phyloP scores from a whole-genome alignment of 1,140 invertebrate species.

The Neelides sp. region DNA sequence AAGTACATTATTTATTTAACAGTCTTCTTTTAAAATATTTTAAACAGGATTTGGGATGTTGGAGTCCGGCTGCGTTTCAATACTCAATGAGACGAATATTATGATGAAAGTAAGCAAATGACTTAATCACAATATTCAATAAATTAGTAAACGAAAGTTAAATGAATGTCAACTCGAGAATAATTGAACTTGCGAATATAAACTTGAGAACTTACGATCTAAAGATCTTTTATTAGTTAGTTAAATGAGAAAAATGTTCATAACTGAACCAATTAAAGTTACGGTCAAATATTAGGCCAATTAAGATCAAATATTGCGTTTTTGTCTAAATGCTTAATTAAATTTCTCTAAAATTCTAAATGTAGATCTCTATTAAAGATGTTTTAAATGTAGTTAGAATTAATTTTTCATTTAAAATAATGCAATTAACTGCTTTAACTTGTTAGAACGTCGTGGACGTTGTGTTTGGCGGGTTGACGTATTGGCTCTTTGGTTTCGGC shows the following conservation, averaged over 20 bases:
- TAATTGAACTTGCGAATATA: no score
- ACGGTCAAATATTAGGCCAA: background rate
- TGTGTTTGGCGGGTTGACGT: conserved; percentile 80
- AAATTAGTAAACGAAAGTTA: no score
- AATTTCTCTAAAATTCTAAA: background rate
- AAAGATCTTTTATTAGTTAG: no score
- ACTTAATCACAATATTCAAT: no score
- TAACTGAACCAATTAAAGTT: no score
- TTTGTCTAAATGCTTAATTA: background rate
- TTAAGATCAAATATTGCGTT: background rate
- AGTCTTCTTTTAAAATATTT: conserved; percentile 1
- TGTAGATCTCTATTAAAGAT: background rate
- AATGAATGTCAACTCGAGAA: no score
- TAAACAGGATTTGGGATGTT: conserved; percentile 74
- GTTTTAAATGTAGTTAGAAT: background rate
- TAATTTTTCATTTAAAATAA: background rate
- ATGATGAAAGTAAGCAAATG: conserved; percentile 97
- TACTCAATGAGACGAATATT: conserved; percentile 89
- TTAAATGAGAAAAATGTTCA: no score
- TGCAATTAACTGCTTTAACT: no score
- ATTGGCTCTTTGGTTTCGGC: conserved; percentile 88
- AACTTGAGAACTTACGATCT: no score
- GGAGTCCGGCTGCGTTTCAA: conserved; percentile 79
- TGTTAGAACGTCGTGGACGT: conserved; percentile 60
- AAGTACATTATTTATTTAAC: background rate